Base-by-base conservation (phyloP, 2,113 vertebrate genomes). In the Apodemus sylvaticus region DNA sequence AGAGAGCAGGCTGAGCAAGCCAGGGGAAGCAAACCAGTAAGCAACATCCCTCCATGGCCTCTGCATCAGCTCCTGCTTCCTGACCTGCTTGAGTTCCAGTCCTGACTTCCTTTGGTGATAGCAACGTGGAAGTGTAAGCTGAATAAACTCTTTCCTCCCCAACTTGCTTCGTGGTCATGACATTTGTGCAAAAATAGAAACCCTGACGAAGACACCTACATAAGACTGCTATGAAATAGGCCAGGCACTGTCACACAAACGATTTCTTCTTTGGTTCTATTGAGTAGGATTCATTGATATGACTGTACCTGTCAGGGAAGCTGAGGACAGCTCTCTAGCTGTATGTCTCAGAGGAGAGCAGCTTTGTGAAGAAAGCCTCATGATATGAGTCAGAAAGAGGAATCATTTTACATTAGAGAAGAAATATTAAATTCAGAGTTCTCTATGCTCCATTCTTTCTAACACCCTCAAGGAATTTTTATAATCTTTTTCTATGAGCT, bases 401-500 rank as follows among this genome's bases (percentile, higher is more conserved):
- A 31, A 45, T 66, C 83, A 34, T 85, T 81, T 86, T 55, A 70
- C 7, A 71, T 20, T 90, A 51, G 7, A 42, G 34, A 71, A 86
- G n/a, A 93, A 81, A 70, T 76, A 81, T 17, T 60, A 62, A 94
- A 96, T 94, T 94, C 39, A 93, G 39, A 81, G 34, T 70, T 87
- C 48, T 92, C 31, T 74, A 73, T 55, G 24, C 55, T 73, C 62
- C 13, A 62, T 39, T 70, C 83, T 73, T 76, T 94, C 85, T 34
- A 66, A 97, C 66, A 88, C 73, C 62, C 58, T 95, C n/a, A 89
- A 88, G 48, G 62, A 83, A 70, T 89, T 90, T 81, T 90, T 87
- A 70, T 78, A 88, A 94, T 85, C 51, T 22, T 94, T 92, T 90
- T 42, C 60, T 76, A n/a, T 29, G 94, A 93, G 31, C 14, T 29